These are phyloP conservation scores for Mechanitis messenoides DNA, from an alignment of 2,888 invertebrate species.

Conservation along the genomic window DNA sequence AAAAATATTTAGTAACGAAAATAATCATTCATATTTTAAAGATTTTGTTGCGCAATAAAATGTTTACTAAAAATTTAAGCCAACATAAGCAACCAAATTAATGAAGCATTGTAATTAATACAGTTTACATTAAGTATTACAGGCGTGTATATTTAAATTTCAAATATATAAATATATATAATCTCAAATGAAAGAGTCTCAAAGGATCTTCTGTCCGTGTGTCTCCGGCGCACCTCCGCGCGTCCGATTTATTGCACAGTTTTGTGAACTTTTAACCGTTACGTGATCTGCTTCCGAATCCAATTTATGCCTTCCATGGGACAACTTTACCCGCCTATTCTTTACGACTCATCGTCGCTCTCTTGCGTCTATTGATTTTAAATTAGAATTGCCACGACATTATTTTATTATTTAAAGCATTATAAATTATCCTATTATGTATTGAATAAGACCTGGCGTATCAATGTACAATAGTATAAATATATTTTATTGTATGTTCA, in stretches of 20 bases:
- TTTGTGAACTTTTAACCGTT: constrained; percentile 77
- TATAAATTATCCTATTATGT: too few species aligned
- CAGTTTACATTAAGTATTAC: too few species aligned
- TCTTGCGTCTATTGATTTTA: constrained; percentile 25
- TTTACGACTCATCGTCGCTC: constrained; percentile 63
- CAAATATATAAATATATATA: not conserved
- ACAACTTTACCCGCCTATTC: constrained; percentile 69
- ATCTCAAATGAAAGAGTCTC: constrained; percentile 17
- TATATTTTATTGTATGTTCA: not conserved
- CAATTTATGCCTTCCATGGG: constrained; percentile 74
- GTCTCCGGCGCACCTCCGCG: constrained; percentile 75
- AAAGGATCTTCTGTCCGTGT: constrained; percentile 38
- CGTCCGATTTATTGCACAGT: constrained; percentile 76
- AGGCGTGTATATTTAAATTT: too few species aligned
- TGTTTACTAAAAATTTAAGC: too few species aligned
- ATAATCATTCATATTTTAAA: too few species aligned
- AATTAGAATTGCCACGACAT: constrained; percentile 17
- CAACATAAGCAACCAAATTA: too few species aligned
- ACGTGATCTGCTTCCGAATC: constrained; percentile 76
- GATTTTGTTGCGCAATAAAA: too few species aligned
- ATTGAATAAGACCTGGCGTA: not conserved
- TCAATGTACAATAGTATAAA: not conserved
- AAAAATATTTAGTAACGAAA: too few species aligned
- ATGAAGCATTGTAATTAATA: too few species aligned
- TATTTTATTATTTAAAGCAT: too few species aligned